Percentiles rank a stretch among this genome's conserved stretches.
Evolutionary conservation across 2,888 invertebrate genomes (phyloP).

Genomic region (Lagria hirta): DNA sequence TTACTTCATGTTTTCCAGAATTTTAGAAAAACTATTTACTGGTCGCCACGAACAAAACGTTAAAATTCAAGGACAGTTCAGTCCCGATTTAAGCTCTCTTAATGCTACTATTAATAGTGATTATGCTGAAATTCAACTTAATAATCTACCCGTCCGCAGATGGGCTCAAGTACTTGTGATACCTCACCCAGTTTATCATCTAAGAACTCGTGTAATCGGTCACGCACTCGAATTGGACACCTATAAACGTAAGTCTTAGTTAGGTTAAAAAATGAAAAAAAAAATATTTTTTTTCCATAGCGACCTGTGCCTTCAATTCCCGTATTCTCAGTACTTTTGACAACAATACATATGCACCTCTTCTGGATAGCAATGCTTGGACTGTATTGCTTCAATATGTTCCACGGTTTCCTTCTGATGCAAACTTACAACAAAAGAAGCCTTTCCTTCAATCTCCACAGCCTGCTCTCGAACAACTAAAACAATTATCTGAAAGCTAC

Average conservation of each 20-base stretch:
- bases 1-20: constrained; percentile 55
- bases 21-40: constrained; percentile 56
- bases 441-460: constrained; percentile 1
- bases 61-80: constrained; percentile 55
- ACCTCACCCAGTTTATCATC: constrained; percentile 56
- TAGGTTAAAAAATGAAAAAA: constrained; percentile 4
- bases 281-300: constrained; percentile 51
- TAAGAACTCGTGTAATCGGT: constrained; percentile 43
- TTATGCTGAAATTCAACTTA: constrained; percentile 49
- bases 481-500: constrained; percentile 47
- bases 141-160: constrained; percentile 54
- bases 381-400: constrained; percentile 62
- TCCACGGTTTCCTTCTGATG: constrained; percentile 36
- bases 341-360: constrained; percentile 61
- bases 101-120: constrained; percentile 57
- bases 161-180: constrained; percentile 50
- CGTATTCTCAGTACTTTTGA: constrained; percentile 65
- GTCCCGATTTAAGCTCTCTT: constrained; percentile 54
- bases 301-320: constrained; percentile 56
- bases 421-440: constrained; percentile 44
- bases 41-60: constrained; percentile 47
- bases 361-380: constrained; percentile 60
- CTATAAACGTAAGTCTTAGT: constrained; percentile 59
- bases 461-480: constrained; percentile 41
- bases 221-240: constrained; percentile 47